Base-by-base conservation (phyloP, 2,797 vertebrate species). In the Epinephelus awoara region DNA sequence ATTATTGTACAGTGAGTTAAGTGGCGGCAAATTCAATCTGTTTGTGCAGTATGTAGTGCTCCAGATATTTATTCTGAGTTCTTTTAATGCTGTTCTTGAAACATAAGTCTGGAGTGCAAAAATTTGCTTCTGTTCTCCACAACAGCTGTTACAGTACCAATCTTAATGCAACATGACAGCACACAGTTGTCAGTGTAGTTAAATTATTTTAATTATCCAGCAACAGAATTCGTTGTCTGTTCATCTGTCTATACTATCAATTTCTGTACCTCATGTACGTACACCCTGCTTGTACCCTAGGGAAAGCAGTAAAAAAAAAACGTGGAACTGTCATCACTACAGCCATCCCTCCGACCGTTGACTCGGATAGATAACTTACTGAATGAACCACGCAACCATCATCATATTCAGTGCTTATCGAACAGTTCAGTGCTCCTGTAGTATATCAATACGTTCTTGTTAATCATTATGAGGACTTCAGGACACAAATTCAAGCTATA, bases 101-200 rank as follows among this genome's bases (percentile, higher is more conserved):
- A 42, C 69, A 59, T 59, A 69, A 47, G 55, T 79, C 49, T 61
- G 23, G 23, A 64, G 14, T 44, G 23, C 47, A 17, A 64, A 42
- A 25, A 57, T 3, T 67, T 11, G 29, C 52, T 55, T 46, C 5
- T 34, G 54, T 44, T 1, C 1, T 51, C 34, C 18, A 13, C 17
- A 77, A 11, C 49, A 58, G 49, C 23, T 13, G 18, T 46, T 27
- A 21, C 50, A 63, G 46, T n/a, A 21, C 3, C 50, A n/a, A 29
- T 25, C 12, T 27, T 19, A 23, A 2, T 42, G 5, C 44, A 57
- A 17, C 15, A 42, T 34, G 51, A 46, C 50, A 23, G 25, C 40
- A 29, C 40, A 19, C 18, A 34, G 61, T 51, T 42, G 3, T 42
- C 23, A 29, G 21, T 73, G 34, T 13, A 64, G 2, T 34, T 21